Percentiles rank a stretch among this genome's conserved stretches.
phyloP scores from a whole-genome alignment of 2,888 invertebrate genomes.

The Napeogenes sylphis region DNA sequence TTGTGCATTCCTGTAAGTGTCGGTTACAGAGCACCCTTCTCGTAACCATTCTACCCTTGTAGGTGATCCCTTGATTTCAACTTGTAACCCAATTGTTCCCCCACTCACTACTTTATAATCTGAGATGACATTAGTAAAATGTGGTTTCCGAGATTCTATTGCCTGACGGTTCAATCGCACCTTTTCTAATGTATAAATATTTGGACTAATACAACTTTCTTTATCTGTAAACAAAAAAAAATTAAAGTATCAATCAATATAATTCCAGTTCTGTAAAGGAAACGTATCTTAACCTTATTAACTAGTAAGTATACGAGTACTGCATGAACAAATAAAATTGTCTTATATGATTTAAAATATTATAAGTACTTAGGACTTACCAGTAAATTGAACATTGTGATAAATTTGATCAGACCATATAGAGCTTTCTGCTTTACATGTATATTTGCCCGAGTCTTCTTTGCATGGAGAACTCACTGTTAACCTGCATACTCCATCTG shows the following conservation, averaged over 20 bases:
- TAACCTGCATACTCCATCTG: conserved; percentile 86
- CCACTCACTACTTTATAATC: conserved; percentile 86
- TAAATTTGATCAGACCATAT: conserved; percentile 85
- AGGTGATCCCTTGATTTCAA: conserved; percentile 84
- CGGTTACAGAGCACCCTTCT: conserved; percentile 78
- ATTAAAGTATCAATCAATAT: not conserved
- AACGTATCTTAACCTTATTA: too few relatives aligned
- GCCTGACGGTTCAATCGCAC: conserved; percentile 56
- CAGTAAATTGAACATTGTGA: conserved; percentile 83
- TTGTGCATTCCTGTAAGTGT: conserved; percentile 79
- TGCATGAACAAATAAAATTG: too few relatives aligned
- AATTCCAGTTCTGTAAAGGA: too few relatives aligned
- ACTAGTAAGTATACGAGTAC: too few relatives aligned
- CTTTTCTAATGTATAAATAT: conserved; percentile 54
- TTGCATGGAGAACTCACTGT: conserved; percentile 81
- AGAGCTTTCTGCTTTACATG: conserved; percentile 85
- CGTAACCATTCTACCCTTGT: conserved; percentile 88
- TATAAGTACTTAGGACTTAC: conserved; percentile 49
- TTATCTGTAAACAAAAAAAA: conserved; percentile 45
- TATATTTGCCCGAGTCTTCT: conserved; percentile 85
- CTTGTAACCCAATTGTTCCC: conserved; percentile 89
- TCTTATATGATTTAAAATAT: not conserved
- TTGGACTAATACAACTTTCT: conserved; percentile 51
- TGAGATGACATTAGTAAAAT: conserved; percentile 81
- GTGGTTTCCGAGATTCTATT: conserved; percentile 79